phyloP scores from a whole-genome alignment of 2,113 vertebrate genomes.

The Pipa parva region DNA sequence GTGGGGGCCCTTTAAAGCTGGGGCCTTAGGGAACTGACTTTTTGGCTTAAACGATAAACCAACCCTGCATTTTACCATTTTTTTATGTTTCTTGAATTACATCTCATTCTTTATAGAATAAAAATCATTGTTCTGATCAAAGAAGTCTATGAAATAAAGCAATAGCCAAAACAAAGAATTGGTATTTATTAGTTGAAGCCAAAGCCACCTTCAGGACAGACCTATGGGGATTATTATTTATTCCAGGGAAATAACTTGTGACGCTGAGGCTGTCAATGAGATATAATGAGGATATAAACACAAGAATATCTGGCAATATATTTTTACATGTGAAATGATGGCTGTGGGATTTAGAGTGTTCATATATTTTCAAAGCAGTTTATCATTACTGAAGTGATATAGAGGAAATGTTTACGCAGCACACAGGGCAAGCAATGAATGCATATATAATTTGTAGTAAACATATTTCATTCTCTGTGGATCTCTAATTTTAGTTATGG shows the following conservation, averaged over 20 bases:
- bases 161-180: not conserved
- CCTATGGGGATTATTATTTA: conserved; percentile 9
- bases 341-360: not conserved
- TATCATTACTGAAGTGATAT: not conserved
- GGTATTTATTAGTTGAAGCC: not conserved
- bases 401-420: not conserved
- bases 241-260: not conserved
- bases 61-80: too few relatives aligned
- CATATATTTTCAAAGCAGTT: not conserved
- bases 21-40: too few relatives aligned
- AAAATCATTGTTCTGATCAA: too few relatives aligned
- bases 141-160: not conserved
- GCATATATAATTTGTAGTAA: too few relatives aligned
- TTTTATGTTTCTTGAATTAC: too few relatives aligned
- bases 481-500: too few relatives aligned
- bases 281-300: conserved; percentile 14
- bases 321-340: conserved; percentile 2
- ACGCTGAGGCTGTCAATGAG: not conserved
- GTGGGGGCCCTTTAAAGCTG: too few relatives aligned
- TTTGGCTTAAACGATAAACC: too few relatives aligned
- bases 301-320: conserved; percentile 6
- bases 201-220: not conserved
- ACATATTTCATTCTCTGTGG: too few relatives aligned
- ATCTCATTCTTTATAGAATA: too few relatives aligned
- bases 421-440: too few relatives aligned